These are phyloP conservation scores for Rhingia campestris DNA, from an alignment of 2,888 invertebrate genomes.

Conservation along the genomic window DNA sequence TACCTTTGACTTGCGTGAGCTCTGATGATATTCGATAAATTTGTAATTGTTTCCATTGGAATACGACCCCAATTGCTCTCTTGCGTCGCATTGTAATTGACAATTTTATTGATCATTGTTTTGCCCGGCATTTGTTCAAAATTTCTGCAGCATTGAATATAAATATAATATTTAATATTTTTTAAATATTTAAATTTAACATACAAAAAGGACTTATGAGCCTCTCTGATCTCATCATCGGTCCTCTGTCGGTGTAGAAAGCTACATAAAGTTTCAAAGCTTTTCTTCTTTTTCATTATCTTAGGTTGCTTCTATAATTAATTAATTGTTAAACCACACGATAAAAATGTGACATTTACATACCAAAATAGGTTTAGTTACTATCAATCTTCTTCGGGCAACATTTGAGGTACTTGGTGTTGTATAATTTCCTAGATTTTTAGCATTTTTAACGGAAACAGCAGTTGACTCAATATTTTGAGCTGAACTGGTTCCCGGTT, in stretches of 20 bases:
- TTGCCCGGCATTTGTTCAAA: constrained; percentile 8
- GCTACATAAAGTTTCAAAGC: constrained; percentile 19
- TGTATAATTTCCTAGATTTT: not conserved
- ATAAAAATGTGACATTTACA: not conserved
- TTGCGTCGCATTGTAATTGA: constrained; percentile 1
- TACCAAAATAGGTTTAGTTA: not conserved
- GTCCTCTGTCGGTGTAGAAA: not conserved
- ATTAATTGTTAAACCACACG: not conserved
- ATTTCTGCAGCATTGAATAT: constrained; percentile 15
- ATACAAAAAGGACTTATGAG: constrained; percentile 45
- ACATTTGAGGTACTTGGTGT: too few relatives aligned
- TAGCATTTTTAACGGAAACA: not conserved
- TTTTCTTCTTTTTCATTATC: constrained; percentile 2
- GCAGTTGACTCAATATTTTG: not conserved
- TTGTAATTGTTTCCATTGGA: constrained; percentile 14
- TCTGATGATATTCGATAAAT: constrained; percentile 41
- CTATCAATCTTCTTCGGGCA: not conserved
- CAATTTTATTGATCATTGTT: constrained; percentile 2
- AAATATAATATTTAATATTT: not conserved
- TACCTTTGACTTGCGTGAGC: constrained; percentile 53
- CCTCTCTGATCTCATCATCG: not conserved
- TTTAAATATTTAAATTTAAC: not conserved
- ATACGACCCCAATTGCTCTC: constrained; percentile 12
- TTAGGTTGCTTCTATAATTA: constrained; percentile 22
- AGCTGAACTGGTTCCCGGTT: not conserved